Conservation (phyloP, 2,888 invertebrate genomes). For the Mantis religiosa region DNA sequence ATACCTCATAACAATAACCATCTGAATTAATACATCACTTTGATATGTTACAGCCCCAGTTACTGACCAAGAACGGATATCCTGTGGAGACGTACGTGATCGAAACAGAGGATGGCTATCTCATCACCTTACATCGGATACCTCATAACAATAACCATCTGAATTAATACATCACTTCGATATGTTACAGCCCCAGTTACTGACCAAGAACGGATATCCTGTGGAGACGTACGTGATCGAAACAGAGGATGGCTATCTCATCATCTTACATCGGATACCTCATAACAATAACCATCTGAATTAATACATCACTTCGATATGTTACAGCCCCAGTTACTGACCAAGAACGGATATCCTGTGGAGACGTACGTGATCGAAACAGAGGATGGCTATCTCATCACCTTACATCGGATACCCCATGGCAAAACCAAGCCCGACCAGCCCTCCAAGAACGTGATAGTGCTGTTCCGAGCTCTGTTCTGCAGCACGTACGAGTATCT, state of each 20-base stretch:
- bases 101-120: conserved; percentile 4
- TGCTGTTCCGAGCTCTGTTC: too few relatives aligned
- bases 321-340: background rate
- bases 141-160: too few relatives aligned
- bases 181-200: background rate
- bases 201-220: background rate
- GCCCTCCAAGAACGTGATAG: too few relatives aligned
- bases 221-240: background rate
- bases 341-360: background rate
- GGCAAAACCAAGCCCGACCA: background rate
- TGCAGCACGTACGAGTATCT: too few relatives aligned
- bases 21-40: too few relatives aligned
- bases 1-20: background rate
- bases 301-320: too few relatives aligned
- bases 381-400: conserved; percentile 5
- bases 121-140: background rate
- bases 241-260: conserved; percentile 11
- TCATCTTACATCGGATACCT: conserved; percentile 7
- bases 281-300: background rate
- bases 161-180: too few relatives aligned
- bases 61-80: background rate
- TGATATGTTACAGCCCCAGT: background rate
- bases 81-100: background rate
- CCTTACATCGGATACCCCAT: conserved; percentile 1
- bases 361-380: conserved; percentile 6